Evolutionary conservation across 53 echinoderm and acorn worm genomes (phyloP).

Genomic region (Mesocentrotus franciscanus): DNA sequence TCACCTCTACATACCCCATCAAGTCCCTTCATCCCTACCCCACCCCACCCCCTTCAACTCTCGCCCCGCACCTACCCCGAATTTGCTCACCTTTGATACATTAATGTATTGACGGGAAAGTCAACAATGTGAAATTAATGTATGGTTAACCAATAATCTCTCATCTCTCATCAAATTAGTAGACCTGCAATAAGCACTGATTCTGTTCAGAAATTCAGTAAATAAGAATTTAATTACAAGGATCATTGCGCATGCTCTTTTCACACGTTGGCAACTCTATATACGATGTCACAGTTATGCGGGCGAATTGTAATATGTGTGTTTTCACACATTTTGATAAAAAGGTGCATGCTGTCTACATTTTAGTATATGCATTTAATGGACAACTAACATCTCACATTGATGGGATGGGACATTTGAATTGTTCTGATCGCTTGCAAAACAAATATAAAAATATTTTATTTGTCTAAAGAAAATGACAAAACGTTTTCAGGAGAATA

Average conservation of each 20-base stretch:
- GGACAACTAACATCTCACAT: not conserved
- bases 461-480: not conserved
- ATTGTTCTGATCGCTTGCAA: not conserved
- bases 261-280: not conserved
- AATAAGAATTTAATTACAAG: constrained; percentile 40
- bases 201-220: not conserved
- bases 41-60: not conserved
- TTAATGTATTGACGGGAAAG: not conserved
- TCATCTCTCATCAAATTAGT: not conserved
- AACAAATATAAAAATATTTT: not conserved
- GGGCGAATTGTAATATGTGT: not conserved
- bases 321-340: not conserved
- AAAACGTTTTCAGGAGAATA: not conserved
- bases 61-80: not conserved
- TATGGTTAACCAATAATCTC: not conserved
- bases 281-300: not conserved
- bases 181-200: not conserved
- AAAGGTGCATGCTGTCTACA: not conserved
- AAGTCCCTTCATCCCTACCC: not conserved
- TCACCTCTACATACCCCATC: not conserved
- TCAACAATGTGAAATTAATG: not conserved
- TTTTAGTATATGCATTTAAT: not conserved
- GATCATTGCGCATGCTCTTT: not conserved
- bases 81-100: not conserved
- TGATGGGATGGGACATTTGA: not conserved